Percentiles rank a stretch among this genome's conserved stretches.
Evolutionary conservation across 1,140 invertebrate species (phyloP).

Genomic region (Streblospio benedicti): DNA sequence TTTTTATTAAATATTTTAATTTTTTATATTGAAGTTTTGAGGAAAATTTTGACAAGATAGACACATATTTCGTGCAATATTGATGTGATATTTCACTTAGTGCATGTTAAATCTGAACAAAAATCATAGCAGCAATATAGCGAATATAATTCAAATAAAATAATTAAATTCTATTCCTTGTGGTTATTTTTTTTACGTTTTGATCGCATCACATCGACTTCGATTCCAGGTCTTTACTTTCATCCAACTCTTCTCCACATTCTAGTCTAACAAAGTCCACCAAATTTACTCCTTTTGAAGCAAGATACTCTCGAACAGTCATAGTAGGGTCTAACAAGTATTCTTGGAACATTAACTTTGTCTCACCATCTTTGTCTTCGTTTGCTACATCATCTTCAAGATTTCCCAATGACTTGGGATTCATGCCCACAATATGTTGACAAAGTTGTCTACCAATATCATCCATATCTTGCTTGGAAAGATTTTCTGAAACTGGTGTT

Average conservation of each 20-base stretch:
- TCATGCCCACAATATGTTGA: conserved; percentile 87
- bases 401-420: conserved; percentile 68
- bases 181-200: too few relatives aligned
- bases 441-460: conserved; percentile 64
- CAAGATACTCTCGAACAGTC: conserved; percentile 64
- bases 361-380: conserved; percentile 29
- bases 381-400: conserved; percentile 56
- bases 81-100: too few relatives aligned
- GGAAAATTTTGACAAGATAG: too few relatives aligned
- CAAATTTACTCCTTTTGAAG: conserved; percentile 59
- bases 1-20: too few relatives aligned
- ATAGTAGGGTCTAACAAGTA: conserved; percentile 69
- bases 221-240: background rate
- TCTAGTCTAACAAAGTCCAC: conserved; percentile 78
- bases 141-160: too few relatives aligned
- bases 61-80: too few relatives aligned
- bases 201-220: too few relatives aligned
- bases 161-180: too few relatives aligned
- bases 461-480: conserved; percentile 37
- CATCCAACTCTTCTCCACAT: conserved; percentile 55
- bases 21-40: too few relatives aligned
- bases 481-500: conserved; percentile 9
- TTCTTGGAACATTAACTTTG: conserved; percentile 73
- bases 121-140: too few relatives aligned
- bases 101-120: too few relatives aligned